These are phyloP conservation scores for Pherbina coryleti DNA, from an alignment of 2,888 invertebrate species.

Conservation along the genomic window DNA sequence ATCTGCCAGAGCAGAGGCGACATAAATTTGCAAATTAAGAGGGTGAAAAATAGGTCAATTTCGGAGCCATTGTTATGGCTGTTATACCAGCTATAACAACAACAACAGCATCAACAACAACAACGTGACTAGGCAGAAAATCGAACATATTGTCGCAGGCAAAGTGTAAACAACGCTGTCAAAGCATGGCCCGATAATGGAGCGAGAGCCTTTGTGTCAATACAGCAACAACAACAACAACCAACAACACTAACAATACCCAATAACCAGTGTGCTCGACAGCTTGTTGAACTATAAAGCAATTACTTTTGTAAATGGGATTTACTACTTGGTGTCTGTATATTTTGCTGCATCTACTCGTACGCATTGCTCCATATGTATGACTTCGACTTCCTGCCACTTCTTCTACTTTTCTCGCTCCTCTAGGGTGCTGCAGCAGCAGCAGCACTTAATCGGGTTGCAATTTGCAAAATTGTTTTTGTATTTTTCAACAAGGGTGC, in stretches of 20 bases:
- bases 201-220: slow-evolving; percentile 7
- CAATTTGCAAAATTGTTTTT: slow-evolving; percentile 16
- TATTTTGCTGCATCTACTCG: neutral
- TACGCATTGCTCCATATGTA: too few species aligned
- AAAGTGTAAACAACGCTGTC: slow-evolving; percentile 26
- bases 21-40: slow-evolving; percentile 32
- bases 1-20: neutral
- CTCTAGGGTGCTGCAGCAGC: neutral
- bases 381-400: neutral
- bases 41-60: slow-evolving; percentile 29
- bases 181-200: neutral
- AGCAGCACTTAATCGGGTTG: neutral
- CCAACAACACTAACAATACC: neutral
- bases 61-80: neutral
- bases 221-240: slow-evolving; percentile 2
- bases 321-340: neutral
- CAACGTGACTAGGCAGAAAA: slow-evolving; percentile 2
- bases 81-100: neutral
- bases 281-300: slow-evolving; percentile 36
- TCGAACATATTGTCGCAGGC: slow-evolving; percentile 33
- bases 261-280: neutral
- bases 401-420: neutral
- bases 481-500: neutral
- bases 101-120: neutral
- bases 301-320: slow-evolving; percentile 36